These are phyloP conservation scores for Catagonus wagneri DNA, from an alignment of 2,113 vertebrate species.

Conservation along the genomic window DNA sequence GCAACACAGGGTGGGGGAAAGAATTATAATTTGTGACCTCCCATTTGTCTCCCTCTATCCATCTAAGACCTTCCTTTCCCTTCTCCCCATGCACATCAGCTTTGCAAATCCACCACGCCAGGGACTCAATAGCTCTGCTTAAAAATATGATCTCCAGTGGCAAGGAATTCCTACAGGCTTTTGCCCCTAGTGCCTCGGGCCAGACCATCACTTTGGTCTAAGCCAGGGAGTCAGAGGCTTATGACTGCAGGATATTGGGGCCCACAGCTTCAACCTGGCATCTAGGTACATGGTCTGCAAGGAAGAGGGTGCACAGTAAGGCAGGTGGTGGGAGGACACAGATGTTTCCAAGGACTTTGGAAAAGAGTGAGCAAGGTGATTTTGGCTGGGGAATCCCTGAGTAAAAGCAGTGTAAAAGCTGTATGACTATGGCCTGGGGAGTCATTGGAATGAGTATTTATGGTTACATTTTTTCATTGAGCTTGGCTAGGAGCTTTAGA, in stretches of 20 bases:
- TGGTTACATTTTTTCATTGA: slow-evolving; percentile 74
- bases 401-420: slow-evolving; percentile 63
- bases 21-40: not conserved
- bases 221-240: slow-evolving; percentile 67
- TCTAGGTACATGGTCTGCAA: slow-evolving; percentile 32
- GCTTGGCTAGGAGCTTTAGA: slow-evolving; percentile 75
- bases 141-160: not conserved
- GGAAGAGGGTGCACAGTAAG: not conserved
- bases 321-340: slow-evolving; percentile 36
- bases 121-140: not conserved
- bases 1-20: not conserved
- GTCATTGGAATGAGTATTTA: slow-evolving; percentile 71
- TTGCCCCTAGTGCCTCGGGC: not conserved
- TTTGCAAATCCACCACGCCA: not conserved
- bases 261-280: slow-evolving; percentile 57
- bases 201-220: not conserved
- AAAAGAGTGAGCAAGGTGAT: slow-evolving; percentile 31
- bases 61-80: not conserved
- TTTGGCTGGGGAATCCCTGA: slow-evolving; percentile 55
- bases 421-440: slow-evolving; percentile 48
- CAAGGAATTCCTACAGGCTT: not conserved
- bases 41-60: not conserved
- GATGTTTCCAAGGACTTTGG: slow-evolving; percentile 46
- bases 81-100: not conserved
- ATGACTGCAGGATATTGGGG: slow-evolving; percentile 49